Percentiles rank a stretch among this genome's conserved stretches.
These are phyloP conservation scores for Diplodus puntazzo DNA, from an alignment of 2,797 vertebrate genomes.

Conservation along the genomic window DNA sequence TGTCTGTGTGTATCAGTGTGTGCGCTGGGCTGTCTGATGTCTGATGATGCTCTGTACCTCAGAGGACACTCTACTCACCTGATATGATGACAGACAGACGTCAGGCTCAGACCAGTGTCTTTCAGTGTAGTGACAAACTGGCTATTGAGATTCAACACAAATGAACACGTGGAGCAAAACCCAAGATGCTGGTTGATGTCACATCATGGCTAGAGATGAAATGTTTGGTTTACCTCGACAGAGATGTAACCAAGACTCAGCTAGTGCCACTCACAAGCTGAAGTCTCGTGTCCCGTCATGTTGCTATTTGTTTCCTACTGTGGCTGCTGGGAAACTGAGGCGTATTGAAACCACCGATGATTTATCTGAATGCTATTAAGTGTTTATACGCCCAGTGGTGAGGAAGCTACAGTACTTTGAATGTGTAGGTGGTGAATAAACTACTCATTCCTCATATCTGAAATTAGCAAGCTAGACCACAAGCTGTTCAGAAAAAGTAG, in stretches of 20 bases:
- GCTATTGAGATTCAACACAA: slow-evolving; percentile 22
- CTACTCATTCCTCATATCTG: no score
- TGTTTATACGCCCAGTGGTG: not conserved
- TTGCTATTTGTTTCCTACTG: slow-evolving; percentile 26
- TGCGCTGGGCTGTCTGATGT: slow-evolving; percentile 4
- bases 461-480: no score
- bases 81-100: slow-evolving; percentile 9
- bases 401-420: not conserved
- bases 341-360: slow-evolving; percentile 7
- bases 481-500: no score
- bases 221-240: slow-evolving; percentile 41
- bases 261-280: slow-evolving; percentile 1
- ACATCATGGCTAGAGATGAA: not conserved
- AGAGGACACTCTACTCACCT: slow-evolving; percentile 24
- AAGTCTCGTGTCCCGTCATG: not conserved
- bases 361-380: slow-evolving; percentile 14
- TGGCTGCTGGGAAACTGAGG: slow-evolving; percentile 21
- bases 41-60: slow-evolving; percentile 3
- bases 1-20: slow-evolving; percentile 32
- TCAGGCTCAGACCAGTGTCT: not conserved
- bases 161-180: slow-evolving; percentile 10
- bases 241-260: slow-evolving; percentile 20
- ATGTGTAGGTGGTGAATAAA: not conserved
- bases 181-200: slow-evolving; percentile 8
- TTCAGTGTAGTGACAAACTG: slow-evolving; percentile 22